Base-by-base conservation (phyloP, 2,888 invertebrate species). In the Scaptomyza parva region DNA sequence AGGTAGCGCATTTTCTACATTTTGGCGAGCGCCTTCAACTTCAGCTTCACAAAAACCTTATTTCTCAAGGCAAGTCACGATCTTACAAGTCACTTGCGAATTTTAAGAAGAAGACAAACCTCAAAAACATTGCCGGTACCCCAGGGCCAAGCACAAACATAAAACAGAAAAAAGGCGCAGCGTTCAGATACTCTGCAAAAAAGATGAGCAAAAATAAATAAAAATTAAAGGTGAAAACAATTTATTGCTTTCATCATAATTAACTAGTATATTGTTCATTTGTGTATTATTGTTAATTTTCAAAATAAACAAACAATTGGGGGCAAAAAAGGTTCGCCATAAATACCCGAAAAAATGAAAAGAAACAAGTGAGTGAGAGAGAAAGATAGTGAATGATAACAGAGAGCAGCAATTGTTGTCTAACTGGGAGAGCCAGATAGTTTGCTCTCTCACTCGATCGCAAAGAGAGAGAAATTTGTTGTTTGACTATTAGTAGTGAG, bases 41-140 rank as follows among this genome's bases (percentile, higher is more conserved):
- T 66, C 65, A 67, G 72, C 66, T 53, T 58, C 67, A 54, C 9
- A 48, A 57, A 28, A 26, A 26, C 7, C 12, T 63, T 47, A 82
- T 78, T 83, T 73, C 76, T 73, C 76, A 86, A 82, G 86, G 86
- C 86, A 78, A 86, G 86, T 82, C 86, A 86, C 82, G 86, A 82
- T 74, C 71, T 60, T 17, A 17, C 33, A 67, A 62, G 61, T 66
- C 76, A 80, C 80, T 83, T 83, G 82, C 76, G 65, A 86, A 83
- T 82, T 75, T 26, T 7, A 26, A 26, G 26, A 26, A 78, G 78
- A 84, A 77, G 77, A 82, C 71, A 85, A 79, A 79, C 70, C 74
- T 66, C 28, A 2, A 12, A 17, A 69, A 69, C 63, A 57, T 45
- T 47, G 52, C 48, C 54, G 43, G 45, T 44, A 60, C 66, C 66